Percentiles rank a stretch among this genome's conserved stretches.
Evolutionary conservation across 1,140 invertebrate species (phyloP).

Genomic region (Magallana angulata): DNA sequence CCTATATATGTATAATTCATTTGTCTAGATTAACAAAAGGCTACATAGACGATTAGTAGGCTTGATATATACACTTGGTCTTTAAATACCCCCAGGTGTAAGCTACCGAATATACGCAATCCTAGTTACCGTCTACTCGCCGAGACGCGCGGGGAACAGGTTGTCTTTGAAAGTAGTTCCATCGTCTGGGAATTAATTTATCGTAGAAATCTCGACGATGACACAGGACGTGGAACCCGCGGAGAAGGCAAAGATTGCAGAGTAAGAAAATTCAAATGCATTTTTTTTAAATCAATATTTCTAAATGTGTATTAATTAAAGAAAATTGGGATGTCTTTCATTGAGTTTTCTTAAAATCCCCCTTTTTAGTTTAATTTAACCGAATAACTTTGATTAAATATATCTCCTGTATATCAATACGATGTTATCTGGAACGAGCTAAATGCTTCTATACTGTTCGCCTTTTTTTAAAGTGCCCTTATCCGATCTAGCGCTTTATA

Average conservation of each 20-base stretch:
- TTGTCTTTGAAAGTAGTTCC: conserved; percentile 11
- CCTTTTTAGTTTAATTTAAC: no score
- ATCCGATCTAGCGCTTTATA: no score
- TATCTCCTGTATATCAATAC: no score
- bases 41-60: conserved; percentile 13
- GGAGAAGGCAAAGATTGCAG: neutral
- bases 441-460: no score
- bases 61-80: conserved; percentile 19
- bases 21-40: conserved; percentile 36
- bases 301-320: no score
- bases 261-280: neutral
- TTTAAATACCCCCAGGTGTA: conserved; percentile 29
- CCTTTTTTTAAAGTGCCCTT: no score
- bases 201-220: neutral
- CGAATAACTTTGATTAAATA: no score
- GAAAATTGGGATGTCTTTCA: no score
- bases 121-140: conserved; percentile 27
- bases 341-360: no score
- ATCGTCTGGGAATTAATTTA: neutral
- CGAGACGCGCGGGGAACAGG: neutral
- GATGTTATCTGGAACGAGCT: no score
- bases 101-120: conserved; percentile 27
- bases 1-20: conserved; percentile 17
- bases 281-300: no score
- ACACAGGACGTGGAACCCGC: neutral